These are phyloP conservation scores for Dallia pectoralis DNA, from an alignment of 2,797 vertebrate genomes.

Conservation along the genomic window DNA sequence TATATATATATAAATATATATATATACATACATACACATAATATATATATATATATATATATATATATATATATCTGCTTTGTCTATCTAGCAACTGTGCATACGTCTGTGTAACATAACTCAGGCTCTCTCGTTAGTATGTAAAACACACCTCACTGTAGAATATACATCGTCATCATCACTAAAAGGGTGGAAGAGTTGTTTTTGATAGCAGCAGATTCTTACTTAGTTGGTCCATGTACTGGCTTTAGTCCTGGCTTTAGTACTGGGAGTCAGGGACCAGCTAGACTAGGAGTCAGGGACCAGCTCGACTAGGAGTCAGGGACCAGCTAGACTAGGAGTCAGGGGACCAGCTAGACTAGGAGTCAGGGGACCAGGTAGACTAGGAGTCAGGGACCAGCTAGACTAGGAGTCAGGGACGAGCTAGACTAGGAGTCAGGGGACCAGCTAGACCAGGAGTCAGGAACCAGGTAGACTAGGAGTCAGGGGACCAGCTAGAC, in stretches of 20 bases:
- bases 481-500: neutral
- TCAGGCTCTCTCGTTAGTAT: slow-evolving; percentile 34
- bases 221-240: slow-evolving; percentile 78
- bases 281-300: neutral
- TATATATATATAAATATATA: too few relatives aligned
- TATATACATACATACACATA: too few relatives aligned
- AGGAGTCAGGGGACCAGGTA: too few relatives aligned
- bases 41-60: too few relatives aligned
- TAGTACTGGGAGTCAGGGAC: neutral
- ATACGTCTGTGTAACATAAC: slow-evolving; percentile 39
- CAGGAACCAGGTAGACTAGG: too few relatives aligned
- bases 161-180: slow-evolving; percentile 16
- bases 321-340: too few relatives aligned
- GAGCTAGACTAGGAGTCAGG: too few relatives aligned
- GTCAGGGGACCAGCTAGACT: neutral
- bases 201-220: slow-evolving; percentile 76
- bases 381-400: too few relatives aligned
- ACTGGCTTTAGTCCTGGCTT: slow-evolving; percentile 14
- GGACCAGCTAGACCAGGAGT: neutral
- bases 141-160: slow-evolving; percentile 11
- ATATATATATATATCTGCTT: slow-evolving; percentile 56
- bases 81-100: slow-evolving; percentile 41
- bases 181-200: slow-evolving; percentile 57
- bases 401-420: too few relatives aligned
- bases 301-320: neutral